Conservation (phyloP, 2,797 vertebrate genomes). For the Strix occidentalis region DNA sequence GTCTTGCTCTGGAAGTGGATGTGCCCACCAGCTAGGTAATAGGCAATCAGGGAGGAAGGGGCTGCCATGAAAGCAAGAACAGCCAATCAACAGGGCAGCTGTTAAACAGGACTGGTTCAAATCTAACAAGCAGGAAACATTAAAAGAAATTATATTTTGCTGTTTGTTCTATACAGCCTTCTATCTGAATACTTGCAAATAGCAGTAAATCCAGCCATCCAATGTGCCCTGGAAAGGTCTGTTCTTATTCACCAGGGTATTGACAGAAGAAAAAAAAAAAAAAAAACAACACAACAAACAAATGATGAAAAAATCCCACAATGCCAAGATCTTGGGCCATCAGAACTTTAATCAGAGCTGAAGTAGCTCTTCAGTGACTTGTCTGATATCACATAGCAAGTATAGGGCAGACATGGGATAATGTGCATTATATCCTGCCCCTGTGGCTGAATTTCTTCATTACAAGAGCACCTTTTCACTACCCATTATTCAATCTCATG, state of each 20-base stretch:
- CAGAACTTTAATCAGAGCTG: not conserved
- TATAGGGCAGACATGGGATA: not conserved
- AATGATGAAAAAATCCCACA: no score
- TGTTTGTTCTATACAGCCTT: not conserved
- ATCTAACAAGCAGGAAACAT: not conserved
- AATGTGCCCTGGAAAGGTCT: not conserved
- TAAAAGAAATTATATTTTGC: not conserved
- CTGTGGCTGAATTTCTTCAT: not conserved
- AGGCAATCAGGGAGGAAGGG: not conserved
- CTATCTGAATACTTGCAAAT: not conserved
- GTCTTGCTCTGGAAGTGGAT: not conserved
- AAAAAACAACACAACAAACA: no score
- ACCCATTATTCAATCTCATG: rapidly evolving
- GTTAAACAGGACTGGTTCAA: not conserved
- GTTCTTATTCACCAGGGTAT: not conserved
- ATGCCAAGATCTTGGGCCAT: not conserved
- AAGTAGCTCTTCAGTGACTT: not conserved
- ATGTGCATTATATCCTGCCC: rapidly evolving
- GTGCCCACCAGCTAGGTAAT: not conserved
- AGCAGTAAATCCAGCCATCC: not conserved
- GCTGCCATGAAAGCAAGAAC: not conserved
- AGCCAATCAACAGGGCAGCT: rapidly evolving
- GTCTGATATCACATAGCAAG: not conserved
- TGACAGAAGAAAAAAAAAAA: not conserved
- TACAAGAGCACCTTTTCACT: not conserved